A percentile compares a stretch with the other conserved stretches of the same genome.
Evolutionary conservation across 2,113 vertebrate species (phyloP).

Genomic region (Recurvirostra avosetta): DNA sequence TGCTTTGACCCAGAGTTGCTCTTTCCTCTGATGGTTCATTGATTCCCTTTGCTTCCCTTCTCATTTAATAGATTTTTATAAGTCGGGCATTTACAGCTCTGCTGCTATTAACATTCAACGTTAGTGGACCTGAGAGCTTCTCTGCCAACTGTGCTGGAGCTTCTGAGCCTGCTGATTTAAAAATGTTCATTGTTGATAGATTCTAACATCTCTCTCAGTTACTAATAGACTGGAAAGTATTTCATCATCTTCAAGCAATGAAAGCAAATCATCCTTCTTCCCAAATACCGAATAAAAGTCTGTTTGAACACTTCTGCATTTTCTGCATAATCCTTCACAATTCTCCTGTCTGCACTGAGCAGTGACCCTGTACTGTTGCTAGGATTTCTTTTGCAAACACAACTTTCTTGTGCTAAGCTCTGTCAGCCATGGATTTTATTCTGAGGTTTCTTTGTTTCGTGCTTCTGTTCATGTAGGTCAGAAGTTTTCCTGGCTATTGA

Average conservation of each 20-base stretch:
- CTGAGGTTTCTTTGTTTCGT: conserved; percentile 38
- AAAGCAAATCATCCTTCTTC: conserved; percentile 59
- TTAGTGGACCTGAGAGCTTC: not conserved
- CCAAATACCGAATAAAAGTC: not conserved
- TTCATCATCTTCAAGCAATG: conserved; percentile 48
- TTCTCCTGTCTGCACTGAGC: conserved; percentile 1
- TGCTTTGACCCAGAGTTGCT: conserved; percentile 1
- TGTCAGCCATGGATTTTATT: conserved; percentile 48
- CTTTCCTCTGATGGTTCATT: not conserved
- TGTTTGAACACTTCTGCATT: conserved; percentile 46
- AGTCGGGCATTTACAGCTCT: conserved; percentile 39
- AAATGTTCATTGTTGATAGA: conserved; percentile 2
- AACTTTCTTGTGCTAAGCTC: conserved; percentile 52
- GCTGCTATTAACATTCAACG: not conserved
- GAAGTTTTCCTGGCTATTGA: conserved; percentile 41
- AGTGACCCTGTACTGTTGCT: conserved; percentile 43
- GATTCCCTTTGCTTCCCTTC: conserved; percentile 15
- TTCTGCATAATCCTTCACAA: conserved; percentile 51
- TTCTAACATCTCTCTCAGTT: conserved; percentile 4
- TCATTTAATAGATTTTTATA: conserved; percentile 15
- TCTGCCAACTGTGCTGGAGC: not conserved
- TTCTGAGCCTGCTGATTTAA: not conserved
- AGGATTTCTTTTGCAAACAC: conserved; percentile 53
- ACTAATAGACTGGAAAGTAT: conserved; percentile 44
- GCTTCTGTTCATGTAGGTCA: conserved; percentile 55